phyloP scores from a whole-genome alignment of 2,113 vertebrate genomes.

The Castor canadensis region DNA sequence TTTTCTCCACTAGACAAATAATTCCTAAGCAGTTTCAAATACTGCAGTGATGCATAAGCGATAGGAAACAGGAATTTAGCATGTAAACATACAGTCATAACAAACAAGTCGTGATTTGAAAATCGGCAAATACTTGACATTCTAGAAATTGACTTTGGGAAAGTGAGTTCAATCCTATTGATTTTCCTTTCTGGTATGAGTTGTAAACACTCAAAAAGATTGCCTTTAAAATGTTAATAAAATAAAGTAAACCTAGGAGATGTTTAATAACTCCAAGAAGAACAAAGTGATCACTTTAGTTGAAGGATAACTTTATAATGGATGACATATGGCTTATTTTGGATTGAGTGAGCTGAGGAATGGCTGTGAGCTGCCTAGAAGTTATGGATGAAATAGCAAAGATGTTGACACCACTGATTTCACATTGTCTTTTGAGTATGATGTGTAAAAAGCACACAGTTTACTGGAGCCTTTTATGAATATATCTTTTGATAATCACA shows the following conservation, averaged over 20 bases:
- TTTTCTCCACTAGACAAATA: not conserved
- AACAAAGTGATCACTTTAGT: not conserved
- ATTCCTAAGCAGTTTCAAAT: not conserved
- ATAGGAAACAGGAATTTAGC: not conserved
- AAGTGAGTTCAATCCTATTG: not conserved
- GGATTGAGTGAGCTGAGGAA: not conserved
- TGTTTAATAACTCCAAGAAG: not conserved
- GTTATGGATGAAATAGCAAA: not conserved
- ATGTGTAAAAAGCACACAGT: not conserved
- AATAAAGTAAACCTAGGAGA: not conserved
- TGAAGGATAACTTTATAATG: not conserved
- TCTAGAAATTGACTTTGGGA: not conserved
- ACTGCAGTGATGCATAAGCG: not conserved
- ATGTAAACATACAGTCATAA: not conserved
- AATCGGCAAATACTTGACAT: not conserved
- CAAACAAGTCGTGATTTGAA: not conserved
- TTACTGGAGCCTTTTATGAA: not conserved
- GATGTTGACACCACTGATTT: not conserved
- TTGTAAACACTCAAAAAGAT: not conserved
- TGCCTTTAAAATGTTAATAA: not conserved
- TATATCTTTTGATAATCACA: not conserved
- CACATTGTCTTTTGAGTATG: not conserved
- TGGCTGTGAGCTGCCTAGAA: not conserved
- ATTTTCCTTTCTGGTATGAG: not conserved
- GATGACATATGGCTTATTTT: not conserved